Base-by-base conservation (phyloP, 2,797 vertebrate species). In the Eutrigla gurnardus region DNA sequence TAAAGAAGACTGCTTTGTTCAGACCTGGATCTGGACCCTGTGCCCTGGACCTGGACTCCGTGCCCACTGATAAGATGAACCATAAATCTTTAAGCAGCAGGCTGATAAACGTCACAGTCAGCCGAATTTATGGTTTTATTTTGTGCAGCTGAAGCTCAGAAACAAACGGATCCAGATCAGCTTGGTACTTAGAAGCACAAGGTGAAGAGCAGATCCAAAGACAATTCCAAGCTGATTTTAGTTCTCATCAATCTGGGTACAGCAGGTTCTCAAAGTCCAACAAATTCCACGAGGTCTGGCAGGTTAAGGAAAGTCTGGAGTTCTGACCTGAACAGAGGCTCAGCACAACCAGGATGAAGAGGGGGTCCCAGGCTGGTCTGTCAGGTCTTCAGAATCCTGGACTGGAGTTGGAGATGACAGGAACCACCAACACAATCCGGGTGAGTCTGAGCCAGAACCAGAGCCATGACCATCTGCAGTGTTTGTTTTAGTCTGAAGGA, bases 341-440 rank as follows among this genome's bases (percentile, higher is more conserved):
- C 3, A n/a, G 39, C 10, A 46, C 10, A 14, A 40, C n/a, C 18
- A 88, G 70, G 62, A 92, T 91, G 90, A 84, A 82, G 60, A 83
- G 45, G 59, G 17, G 42, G 3, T 67, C 47, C 25, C 8, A 3
- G 17, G 57, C 5, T 0, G 47, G 73, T 47, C 35, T 32, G 12
- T 37, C 59, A 9, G 81, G 83, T 3, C 36, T 53, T 8, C 69
- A 78, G 2, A 86, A 88, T 62, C 54, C 68, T 39, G 88, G 73
- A 39, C 58, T 92, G 46, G 88, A 93, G 65, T 67, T 94, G 70
- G 83, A 93, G 75, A 70, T 85, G 78, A 89, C 67, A 1, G 77
- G 70, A 39, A 66, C 47, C 18, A 36, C 39, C 32, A 59, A 39
- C n/a, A 47, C 3, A 1, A 6, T 10, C 32, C 80, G 86, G 88